Base-by-base conservation (phyloP, 2,888 invertebrate species). In the Lordiphosa andalusiaca region DNA sequence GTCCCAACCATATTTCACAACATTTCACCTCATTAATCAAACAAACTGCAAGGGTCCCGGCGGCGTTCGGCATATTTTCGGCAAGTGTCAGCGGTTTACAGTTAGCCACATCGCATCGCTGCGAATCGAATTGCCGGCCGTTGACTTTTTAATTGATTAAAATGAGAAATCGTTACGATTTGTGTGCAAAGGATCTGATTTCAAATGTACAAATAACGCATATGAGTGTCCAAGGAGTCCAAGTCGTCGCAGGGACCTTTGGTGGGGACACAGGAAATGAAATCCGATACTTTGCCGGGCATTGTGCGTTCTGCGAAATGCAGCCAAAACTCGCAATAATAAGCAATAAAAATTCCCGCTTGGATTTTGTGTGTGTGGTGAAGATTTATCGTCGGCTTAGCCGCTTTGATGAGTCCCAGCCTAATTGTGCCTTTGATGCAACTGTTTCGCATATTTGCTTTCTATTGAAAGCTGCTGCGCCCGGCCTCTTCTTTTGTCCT, bases 91-190 rank as follows among this genome's bases (percentile, higher is more conserved):
- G 73, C 67, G 62, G 54, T 78, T 72, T 74, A 75, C 80, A 75
- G 78, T 80, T 76, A 74, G 51, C 60, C 35, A 40, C 66, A 47
- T 72, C 63, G 67, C 39, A 62, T 38, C 77, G 16, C 16, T 16
- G 16, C 16, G 16, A 16, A 16, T 16, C 16, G 16, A 16, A 16
- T 16, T 16, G 16, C 2, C 16, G 82, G 78, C 84, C 86, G 86
- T 83, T 87, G 87, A 85, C 86, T 87, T 87, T 87, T 87, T 87
- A 87, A 87, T 87, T 87, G 87, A 87, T 87, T 87, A 87, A 87
- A 87, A 87, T 87, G 86, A 87, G 86, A 86, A 87, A 87, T 87
- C 87, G 86, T 87, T 86, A 82, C 86, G 87, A 87, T 87, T 82
- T 77, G 73, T 80, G 83, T 78, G 78, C 60, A 37, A 56, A 82